A percentile compares a stretch with the other conserved stretches of the same genome.
These are phyloP conservation scores for Cephalotes varians DNA, from an alignment of 2,888 invertebrate species.

Conservation along the genomic window DNA sequence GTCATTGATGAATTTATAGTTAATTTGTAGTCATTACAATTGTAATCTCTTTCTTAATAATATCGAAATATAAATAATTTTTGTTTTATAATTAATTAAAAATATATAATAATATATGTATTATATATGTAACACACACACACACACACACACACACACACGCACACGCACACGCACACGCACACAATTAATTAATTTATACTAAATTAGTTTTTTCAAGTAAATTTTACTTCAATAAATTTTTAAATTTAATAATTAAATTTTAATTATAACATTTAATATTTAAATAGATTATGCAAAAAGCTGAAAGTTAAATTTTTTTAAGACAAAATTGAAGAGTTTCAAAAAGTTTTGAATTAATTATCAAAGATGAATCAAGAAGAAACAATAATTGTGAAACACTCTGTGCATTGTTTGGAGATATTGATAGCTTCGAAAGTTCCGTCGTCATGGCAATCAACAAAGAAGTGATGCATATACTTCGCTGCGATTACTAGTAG, in stretches of 20 bases:
- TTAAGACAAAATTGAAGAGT: background rate
- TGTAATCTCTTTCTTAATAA: background rate
- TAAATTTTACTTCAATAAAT: background rate
- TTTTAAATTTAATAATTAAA: too few relatives aligned
- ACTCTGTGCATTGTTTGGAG: background rate
- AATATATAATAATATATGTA: too few relatives aligned
- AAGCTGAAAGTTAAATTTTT: background rate
- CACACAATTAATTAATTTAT: too few relatives aligned
- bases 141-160: too few relatives aligned
- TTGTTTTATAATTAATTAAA: slow-evolving; percentile 9
- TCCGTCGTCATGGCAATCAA: slow-evolving; percentile 75
- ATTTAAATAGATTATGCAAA: background rate
- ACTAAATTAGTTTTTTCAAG: background rate
- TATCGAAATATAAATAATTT: background rate
- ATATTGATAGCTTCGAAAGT: slow-evolving; percentile 56
- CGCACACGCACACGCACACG: too few relatives aligned
- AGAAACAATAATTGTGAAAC: background rate
- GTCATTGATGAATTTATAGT: background rate
- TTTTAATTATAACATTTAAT: background rate
- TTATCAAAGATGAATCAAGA: background rate
- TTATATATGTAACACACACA: too few relatives aligned
- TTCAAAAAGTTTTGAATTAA: background rate
- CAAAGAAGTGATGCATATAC: slow-evolving; percentile 55
- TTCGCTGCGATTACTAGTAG: slow-evolving; percentile 6
- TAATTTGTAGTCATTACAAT: background rate